These are phyloP conservation scores for Hypsopygia costalis DNA, from an alignment of 2,888 invertebrate species.

Conservation along the genomic window DNA sequence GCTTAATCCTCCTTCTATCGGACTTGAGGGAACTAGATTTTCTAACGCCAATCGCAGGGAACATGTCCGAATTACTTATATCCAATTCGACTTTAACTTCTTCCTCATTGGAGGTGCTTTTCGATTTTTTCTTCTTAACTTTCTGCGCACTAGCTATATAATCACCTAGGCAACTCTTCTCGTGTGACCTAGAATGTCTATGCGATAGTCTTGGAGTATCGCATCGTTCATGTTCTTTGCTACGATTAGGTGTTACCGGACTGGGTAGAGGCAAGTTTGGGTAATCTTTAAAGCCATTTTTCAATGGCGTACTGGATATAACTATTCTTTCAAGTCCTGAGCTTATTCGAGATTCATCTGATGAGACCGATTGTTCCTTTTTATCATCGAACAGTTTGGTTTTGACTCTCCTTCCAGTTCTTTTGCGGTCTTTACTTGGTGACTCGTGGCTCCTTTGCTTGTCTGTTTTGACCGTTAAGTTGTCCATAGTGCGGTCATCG, in stretches of 20 bases:
- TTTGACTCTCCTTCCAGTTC: slow-evolving; percentile 55
- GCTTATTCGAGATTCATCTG: slow-evolving; percentile 58
- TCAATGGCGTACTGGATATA: slow-evolving; percentile 62
- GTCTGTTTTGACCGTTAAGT: slow-evolving; percentile 42
- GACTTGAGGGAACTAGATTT: slow-evolving; percentile 55
- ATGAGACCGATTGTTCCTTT: slow-evolving; percentile 45
- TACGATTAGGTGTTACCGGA: slow-evolving; percentile 52
- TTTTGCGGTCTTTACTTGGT: slow-evolving; percentile 54
- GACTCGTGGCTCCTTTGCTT: slow-evolving; percentile 53
- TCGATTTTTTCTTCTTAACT: slow-evolving; percentile 51
- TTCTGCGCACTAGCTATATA: slow-evolving; percentile 53
- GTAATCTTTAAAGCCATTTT: slow-evolving; percentile 53
- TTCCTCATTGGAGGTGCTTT: slow-evolving; percentile 44
- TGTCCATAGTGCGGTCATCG: slow-evolving; percentile 52
- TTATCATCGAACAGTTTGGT: slow-evolving; percentile 66
- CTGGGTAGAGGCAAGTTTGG: slow-evolving; percentile 41
- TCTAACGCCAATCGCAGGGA: slow-evolving; percentile 65
- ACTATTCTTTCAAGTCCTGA: slow-evolving; percentile 45
- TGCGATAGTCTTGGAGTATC: slow-evolving; percentile 57
- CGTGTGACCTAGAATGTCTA: slow-evolving; percentile 53
- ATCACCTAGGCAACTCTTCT: slow-evolving; percentile 64
- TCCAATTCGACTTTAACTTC: slow-evolving; percentile 53
- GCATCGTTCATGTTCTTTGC: slow-evolving; percentile 53
- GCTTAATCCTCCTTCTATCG: slow-evolving; percentile 73
- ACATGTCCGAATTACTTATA: slow-evolving; percentile 60